These are phyloP conservation scores for Macrosteles quadrilineatus DNA, from an alignment of 1,140 invertebrate species.

Conservation along the genomic window DNA sequence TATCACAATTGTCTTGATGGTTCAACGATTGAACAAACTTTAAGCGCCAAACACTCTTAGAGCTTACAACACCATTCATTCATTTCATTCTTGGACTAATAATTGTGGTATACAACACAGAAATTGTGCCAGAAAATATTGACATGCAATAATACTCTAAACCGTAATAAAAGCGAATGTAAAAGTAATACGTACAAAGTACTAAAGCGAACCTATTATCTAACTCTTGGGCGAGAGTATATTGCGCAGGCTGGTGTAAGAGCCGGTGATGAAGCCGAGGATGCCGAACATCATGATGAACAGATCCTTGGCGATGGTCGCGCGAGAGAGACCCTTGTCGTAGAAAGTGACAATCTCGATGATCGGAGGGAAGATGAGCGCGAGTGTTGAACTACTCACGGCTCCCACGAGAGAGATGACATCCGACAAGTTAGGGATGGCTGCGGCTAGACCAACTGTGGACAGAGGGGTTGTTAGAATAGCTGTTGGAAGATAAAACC, in stretches of 20 bases:
- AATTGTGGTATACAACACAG: too few relatives aligned
- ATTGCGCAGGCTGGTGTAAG: conserved; percentile 73
- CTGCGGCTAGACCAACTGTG: conserved; percentile 80
- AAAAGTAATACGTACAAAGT: too few relatives aligned
- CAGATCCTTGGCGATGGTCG: conserved; percentile 70
- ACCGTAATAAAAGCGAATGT: too few relatives aligned
- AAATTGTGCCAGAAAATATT: too few relatives aligned
- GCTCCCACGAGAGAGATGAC: conserved; percentile 92
- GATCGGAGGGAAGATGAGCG: conserved; percentile 87
- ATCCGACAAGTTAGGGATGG: conserved; percentile 83
- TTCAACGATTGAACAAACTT: too few relatives aligned
- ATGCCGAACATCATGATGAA: conserved; percentile 72
- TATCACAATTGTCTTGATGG: too few relatives aligned
- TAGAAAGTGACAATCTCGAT: conserved; percentile 86
- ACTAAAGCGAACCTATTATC: not conserved
- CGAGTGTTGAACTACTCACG: conserved; percentile 83
- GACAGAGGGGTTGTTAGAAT: too few relatives aligned
- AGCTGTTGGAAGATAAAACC: too few relatives aligned
- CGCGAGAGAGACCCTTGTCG: conserved; percentile 61
- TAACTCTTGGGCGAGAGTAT: conserved; percentile 50
- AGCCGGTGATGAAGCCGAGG: conserved; percentile 74
- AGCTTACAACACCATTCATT: too few relatives aligned
- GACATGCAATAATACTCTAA: too few relatives aligned
- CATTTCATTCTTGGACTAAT: too few relatives aligned
- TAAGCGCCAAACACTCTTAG: too few relatives aligned